Percentiles rank a stretch among this genome's conserved stretches.
Evolutionary conservation across 53 echinoderm and acorn worm species (phyloP).

Genomic region (Actinopyga echinites): DNA sequence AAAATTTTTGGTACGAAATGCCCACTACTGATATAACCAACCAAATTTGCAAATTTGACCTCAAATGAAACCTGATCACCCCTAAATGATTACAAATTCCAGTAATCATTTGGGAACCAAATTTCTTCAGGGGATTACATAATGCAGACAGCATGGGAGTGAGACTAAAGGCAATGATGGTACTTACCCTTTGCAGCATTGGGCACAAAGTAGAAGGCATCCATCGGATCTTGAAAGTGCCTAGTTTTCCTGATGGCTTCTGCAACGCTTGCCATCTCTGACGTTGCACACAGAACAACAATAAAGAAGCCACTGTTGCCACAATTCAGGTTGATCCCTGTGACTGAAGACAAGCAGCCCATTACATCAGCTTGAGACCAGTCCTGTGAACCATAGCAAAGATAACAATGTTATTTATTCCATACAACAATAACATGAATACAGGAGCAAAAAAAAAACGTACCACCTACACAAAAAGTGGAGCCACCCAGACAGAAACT

Average conservation of each 20-base stretch:
- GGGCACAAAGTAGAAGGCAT: neutral
- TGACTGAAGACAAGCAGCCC: neutral
- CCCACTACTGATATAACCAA: no score
- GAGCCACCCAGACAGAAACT: no score
- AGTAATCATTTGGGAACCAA: no score
- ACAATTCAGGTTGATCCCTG: neutral
- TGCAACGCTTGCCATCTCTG: neutral
- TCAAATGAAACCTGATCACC: no score
- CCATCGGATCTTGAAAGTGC: neutral
- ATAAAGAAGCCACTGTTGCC: neutral
- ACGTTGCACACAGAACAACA: neutral
- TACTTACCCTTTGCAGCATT: neutral
- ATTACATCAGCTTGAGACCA: neutral
- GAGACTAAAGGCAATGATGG: no score
- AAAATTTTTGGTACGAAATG: no score
- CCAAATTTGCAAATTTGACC: no score
- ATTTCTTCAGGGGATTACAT: no score
- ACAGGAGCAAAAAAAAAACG: neutral
- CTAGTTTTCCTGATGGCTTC: neutral
- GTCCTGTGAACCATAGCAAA: neutral
- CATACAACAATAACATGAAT: neutral
- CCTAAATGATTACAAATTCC: no score
- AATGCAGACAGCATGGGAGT: no score
- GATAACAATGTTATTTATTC: no score
- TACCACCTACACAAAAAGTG: no score